Conservation (phyloP, 1,140 invertebrate species). For the Leucophenga varia region DNA sequence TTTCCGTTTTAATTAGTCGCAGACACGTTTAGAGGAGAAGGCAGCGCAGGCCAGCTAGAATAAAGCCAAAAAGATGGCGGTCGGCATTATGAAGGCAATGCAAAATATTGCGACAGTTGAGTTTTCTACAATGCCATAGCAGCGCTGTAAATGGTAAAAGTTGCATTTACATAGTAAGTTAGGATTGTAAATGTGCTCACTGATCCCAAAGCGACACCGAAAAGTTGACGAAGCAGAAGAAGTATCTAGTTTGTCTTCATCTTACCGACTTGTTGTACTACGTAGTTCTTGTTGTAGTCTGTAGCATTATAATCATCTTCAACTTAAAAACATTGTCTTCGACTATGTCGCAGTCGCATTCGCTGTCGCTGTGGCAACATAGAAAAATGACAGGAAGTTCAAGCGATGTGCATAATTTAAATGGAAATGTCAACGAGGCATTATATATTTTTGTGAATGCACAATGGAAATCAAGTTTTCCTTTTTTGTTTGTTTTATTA, state of each 20-base stretch:
- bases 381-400: constrained; percentile 29
- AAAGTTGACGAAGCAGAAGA: constrained; percentile 23
- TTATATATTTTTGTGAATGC: constrained; percentile 6
- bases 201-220: constrained; percentile 27
- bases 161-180: constrained; percentile 39
- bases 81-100: too few relatives aligned
- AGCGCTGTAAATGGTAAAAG: constrained; percentile 38
- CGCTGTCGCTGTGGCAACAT: not conserved
- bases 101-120: too few relatives aligned
- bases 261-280: constrained; percentile 19
- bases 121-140: too few relatives aligned
- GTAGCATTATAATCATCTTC: constrained; percentile 14
- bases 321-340: constrained; percentile 6
- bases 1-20: constrained; percentile 53
- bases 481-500: too few relatives aligned
- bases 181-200: constrained; percentile 48
- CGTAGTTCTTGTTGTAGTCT: constrained; percentile 17
- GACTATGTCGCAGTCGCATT: too few relatives aligned
- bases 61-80: constrained; percentile 12
- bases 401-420: constrained; percentile 54
- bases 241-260: constrained; percentile 10
- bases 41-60: constrained; percentile 29
- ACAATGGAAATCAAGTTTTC: too few relatives aligned
- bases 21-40: too few relatives aligned
- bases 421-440: constrained; percentile 52